Percentiles rank a stretch among this genome's conserved stretches.
These are phyloP conservation scores for Natator depressus DNA, from an alignment of 2,113 vertebrate genomes.

Conservation along the genomic window DNA sequence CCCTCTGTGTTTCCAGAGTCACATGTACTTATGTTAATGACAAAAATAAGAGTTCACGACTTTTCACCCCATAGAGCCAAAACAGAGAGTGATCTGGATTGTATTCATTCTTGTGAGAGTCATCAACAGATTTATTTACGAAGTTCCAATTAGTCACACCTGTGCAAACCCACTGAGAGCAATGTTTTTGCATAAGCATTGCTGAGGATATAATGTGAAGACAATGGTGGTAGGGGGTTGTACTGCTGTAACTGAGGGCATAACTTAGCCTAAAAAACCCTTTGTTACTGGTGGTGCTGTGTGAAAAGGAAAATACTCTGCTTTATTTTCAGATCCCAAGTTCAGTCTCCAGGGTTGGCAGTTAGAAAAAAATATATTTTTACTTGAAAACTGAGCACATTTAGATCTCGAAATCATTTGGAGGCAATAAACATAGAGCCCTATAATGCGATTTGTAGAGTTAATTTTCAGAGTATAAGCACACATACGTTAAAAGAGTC, in stretches of 20 bases:
- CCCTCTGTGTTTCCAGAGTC: not conserved
- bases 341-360: not conserved
- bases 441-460: not conserved
- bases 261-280: not conserved
- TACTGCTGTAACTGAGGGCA: not conserved
- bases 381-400: not conserved
- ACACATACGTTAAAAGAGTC: not conserved
- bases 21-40: not conserved
- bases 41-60: not conserved
- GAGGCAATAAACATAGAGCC: not conserved
- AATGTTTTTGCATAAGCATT: not conserved
- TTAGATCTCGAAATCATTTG: not conserved
- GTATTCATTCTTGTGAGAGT: not conserved
- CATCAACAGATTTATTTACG: not conserved
- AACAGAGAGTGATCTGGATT: not conserved
- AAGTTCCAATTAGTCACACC: not conserved
- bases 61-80: not conserved
- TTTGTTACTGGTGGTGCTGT: not conserved
- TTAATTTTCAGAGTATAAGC: not conserved
- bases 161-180: not conserved
- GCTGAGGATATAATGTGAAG: not conserved
- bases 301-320: accelerated
- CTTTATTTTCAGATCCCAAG: not conserved
- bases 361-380: not conserved
- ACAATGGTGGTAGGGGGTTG: not conserved